These are phyloP conservation scores for Taeniopygia guttata DNA, from an alignment of 2,797 vertebrate genomes.

Conservation along the genomic window DNA sequence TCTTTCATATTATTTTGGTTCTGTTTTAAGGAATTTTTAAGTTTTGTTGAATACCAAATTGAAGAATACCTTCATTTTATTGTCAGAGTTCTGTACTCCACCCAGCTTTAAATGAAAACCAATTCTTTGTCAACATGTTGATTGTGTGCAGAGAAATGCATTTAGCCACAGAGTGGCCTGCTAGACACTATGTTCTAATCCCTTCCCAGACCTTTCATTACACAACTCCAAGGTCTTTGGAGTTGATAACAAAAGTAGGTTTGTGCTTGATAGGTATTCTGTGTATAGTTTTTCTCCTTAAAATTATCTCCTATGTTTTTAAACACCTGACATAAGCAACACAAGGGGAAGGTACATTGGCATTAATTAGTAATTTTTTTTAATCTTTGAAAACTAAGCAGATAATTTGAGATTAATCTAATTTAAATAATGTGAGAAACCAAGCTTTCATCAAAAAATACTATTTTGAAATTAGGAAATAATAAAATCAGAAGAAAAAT, in stretches of 20 bases:
- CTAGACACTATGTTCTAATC: not conserved
- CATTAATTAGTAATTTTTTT: not conserved
- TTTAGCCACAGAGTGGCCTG: not conserved
- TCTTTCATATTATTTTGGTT: not conserved
- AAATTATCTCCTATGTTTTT: not conserved
- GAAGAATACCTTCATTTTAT: not conserved
- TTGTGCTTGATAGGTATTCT: not conserved
- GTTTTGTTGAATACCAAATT: not conserved
- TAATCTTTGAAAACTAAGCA: not conserved
- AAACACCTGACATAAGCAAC: not conserved
- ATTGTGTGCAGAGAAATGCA: not conserved
- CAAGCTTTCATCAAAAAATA: not conserved
- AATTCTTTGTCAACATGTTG: not conserved
- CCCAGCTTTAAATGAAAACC: not conserved
- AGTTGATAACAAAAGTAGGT: accelerated
- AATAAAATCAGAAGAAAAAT: not conserved
- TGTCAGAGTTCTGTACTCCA: not conserved
- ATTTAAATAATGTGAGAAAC: not conserved
- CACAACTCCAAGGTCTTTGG: not conserved
- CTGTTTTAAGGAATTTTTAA: not conserved
- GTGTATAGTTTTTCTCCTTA: not conserved
- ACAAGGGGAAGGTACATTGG: not conserved
- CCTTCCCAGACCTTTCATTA: not conserved
- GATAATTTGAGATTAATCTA: not conserved
- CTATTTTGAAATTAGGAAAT: not conserved